phyloP scores from a whole-genome alignment of 2,797 vertebrate species.

The Anomalospiza imberbis region DNA sequence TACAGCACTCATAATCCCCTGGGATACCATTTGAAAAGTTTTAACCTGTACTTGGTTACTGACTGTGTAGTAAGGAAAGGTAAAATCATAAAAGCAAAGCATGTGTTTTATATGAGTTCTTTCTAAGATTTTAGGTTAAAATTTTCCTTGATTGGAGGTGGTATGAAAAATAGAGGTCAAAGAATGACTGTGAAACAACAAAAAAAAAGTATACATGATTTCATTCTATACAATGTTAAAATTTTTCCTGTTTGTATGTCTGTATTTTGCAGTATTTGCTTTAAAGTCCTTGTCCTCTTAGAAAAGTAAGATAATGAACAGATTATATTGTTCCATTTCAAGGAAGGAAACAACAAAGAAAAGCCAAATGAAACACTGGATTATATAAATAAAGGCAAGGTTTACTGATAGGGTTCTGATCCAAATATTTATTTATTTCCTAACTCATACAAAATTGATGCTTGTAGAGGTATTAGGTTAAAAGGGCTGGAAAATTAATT shows the following conservation, averaged over 20 bases:
- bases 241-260: neutral
- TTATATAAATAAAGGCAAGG: slow-evolving; percentile 39
- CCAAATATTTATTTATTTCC: slow-evolving; percentile 56
- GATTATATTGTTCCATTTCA: neutral
- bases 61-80: neutral
- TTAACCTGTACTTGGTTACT: neutral
- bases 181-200: neutral
- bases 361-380: neutral
- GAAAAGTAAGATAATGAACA: neutral
- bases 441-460: slow-evolving; percentile 49
- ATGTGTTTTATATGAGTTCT: neutral
- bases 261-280: neutral
- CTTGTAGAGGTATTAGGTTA: slow-evolving; percentile 3
- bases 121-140: neutral
- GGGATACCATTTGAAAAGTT: neutral
- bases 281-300: neutral
- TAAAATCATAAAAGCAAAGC: neutral
- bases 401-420: slow-evolving; percentile 33
- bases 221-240: neutral
- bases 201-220: neutral
- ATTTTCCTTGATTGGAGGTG: neutral
- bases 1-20: neutral
- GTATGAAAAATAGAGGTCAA: neutral
- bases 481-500: slow-evolving; percentile 13
- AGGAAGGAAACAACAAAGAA: neutral